These are phyloP conservation scores for Anas platyrhynchos DNA, from an alignment of 2,113 vertebrate genomes.

Conservation along the genomic window DNA sequence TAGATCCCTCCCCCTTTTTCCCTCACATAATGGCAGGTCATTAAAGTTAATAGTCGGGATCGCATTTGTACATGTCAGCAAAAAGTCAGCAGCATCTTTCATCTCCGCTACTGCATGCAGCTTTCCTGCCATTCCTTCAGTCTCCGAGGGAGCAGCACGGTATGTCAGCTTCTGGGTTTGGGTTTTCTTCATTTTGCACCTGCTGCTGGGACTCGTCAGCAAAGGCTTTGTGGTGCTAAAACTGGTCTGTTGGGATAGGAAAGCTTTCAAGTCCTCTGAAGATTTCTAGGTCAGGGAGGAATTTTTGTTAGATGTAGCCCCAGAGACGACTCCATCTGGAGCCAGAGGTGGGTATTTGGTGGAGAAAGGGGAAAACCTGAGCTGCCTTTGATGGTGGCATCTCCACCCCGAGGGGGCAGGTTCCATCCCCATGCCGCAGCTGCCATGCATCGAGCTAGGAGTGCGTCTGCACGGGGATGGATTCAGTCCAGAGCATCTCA, in stretches of 20 bases:
- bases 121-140: background rate
- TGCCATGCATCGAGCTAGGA: fast-evolving
- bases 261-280: background rate
- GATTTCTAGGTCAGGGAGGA: background rate
- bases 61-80: slow-evolving; percentile 62
- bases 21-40: slow-evolving; percentile 47
- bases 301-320: background rate
- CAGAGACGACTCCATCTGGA: background rate
- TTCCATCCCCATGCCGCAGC: fast-evolving
- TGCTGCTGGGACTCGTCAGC: background rate
- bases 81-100: slow-evolving; percentile 50
- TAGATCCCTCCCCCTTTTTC: slow-evolving; percentile 3
- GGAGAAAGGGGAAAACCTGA: background rate
- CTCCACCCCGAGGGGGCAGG: background rate
- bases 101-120: background rate
- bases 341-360: background rate
- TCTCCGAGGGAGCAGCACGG: background rate
- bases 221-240: background rate
- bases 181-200: background rate
- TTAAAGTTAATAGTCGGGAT: slow-evolving; percentile 64
- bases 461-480: fast-evolving
- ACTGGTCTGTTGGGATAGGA: background rate
- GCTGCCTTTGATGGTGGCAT: background rate
- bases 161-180: background rate
- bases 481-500: background rate